Conservation (phyloP, 1,140 invertebrate species). For the Drosophila pruinosa region DNA sequence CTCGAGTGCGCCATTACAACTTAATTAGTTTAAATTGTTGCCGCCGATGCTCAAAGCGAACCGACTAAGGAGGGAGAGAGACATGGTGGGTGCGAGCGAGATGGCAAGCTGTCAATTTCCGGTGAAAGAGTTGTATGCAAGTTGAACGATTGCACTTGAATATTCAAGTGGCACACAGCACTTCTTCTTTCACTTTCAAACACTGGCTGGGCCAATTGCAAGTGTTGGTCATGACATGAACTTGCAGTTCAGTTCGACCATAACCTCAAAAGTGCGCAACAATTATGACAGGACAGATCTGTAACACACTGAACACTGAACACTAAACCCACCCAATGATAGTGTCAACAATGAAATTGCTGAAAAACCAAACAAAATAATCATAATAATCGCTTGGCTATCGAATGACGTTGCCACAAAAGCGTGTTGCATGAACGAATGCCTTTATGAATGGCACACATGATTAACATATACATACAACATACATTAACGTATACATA, state of each 20-base stretch:
- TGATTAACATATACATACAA: conserved; percentile 7
- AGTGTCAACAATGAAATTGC: conserved; percentile 78
- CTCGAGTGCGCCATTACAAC: conserved; percentile 75
- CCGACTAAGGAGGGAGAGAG: conserved; percentile 18
- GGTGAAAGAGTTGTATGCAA: conserved; percentile 53
- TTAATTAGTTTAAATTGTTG: conserved; percentile 81
- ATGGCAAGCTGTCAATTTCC: conserved; percentile 35
- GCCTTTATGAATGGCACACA: conserved; percentile 35
- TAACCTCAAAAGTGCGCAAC: conserved; percentile 60
- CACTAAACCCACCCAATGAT: conserved; percentile 7
- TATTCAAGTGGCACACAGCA: conserved; percentile 28
- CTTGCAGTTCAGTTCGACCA: conserved; percentile 29
- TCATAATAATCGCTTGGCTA: conserved; percentile 29
- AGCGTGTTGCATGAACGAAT: conserved; percentile 26
- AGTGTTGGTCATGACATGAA: conserved; percentile 41
- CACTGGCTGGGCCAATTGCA: conserved; percentile 14
- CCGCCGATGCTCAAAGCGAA: conserved; percentile 37
- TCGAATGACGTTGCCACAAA: conserved; percentile 66
- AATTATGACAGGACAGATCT: conserved; percentile 77
- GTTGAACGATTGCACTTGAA: conserved; percentile 23
- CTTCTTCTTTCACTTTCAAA: conserved; percentile 41
- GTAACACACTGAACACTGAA: neutral
- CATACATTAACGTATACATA: conserved; percentile 50
- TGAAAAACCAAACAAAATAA: conserved; percentile 46
- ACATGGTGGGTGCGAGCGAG: neutral